phyloP scores from a whole-genome alignment of 1,140 invertebrate species.

The Hyposmocoma kahamanoa region DNA sequence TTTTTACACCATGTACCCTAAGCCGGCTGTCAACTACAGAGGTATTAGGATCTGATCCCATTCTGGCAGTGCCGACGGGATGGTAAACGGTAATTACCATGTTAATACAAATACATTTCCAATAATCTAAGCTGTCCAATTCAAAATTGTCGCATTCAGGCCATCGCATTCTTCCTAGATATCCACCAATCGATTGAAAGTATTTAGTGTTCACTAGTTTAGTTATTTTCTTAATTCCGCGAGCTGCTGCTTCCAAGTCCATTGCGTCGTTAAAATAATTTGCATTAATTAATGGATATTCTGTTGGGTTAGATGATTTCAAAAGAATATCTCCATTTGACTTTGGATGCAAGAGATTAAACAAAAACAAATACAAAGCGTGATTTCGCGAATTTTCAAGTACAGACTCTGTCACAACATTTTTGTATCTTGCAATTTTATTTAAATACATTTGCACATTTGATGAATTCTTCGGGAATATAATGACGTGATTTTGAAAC shows the following conservation, averaged over 20 bases:
- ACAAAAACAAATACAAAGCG: conserved; percentile 41
- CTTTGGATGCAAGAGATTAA: conserved; percentile 69
- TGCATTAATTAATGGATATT: conserved; percentile 84
- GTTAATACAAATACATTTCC: conserved; percentile 77
- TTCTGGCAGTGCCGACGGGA: conserved; percentile 83
- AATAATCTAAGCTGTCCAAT: conserved; percentile 76
- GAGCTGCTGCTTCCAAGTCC: conserved; percentile 78
- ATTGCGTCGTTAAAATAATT: conserved; percentile 84
- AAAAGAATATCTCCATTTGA: conserved; percentile 65
- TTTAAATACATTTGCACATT: conserved; percentile 6
- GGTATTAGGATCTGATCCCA: conserved; percentile 76
- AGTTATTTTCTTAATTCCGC: conserved; percentile 68
- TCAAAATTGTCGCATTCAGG: conserved; percentile 50
- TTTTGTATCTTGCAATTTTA: conserved; percentile 28
- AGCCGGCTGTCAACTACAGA: conserved; percentile 84
- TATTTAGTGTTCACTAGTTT: conserved; percentile 54
- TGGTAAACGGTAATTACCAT: conserved; percentile 79
- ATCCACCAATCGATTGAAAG: conserved; percentile 55
- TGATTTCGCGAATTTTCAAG: conserved; percentile 46
- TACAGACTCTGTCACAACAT: conserved; percentile 48
- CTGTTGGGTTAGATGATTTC: conserved; percentile 54
- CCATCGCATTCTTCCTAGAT: conserved; percentile 58
- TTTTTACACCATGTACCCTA: conserved; percentile 79
- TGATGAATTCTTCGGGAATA: conserved; percentile 26
- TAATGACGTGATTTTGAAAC: conserved; percentile 38